Evolutionary conservation across 2,888 invertebrate genomes (phyloP), one percentile per base, ranked within the genome.

Genomic region (Epinotia bilunana): DNA sequence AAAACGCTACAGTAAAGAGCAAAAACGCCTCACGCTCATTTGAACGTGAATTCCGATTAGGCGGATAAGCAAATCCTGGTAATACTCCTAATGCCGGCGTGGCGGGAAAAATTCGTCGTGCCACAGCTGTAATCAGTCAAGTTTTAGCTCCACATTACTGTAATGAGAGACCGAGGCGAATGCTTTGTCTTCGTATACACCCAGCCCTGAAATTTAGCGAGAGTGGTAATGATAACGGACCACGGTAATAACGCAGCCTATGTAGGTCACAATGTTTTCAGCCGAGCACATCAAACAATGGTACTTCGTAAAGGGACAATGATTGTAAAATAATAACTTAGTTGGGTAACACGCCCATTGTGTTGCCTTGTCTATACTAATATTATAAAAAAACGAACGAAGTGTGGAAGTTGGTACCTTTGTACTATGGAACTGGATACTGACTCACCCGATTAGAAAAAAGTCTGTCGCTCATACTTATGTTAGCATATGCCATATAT

Each of bases 81-180:
- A 87, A 89, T 86, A 84, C 87, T 80, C 83, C 85, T 88, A 90
- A 91, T 88, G 88, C 85, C 85, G 83, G 80, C 81, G 79, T 80
- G 77, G 58, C 73, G 78, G 81, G 88, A 89, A 90, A 91, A 90
- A 91, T 88, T 88, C 87, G 85, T 83, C 87, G 86, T 83, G 83
- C 83, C 86, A 84, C 83, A 85, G 83, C 86, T 83, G 91, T 89
- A 88, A 91, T 91, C 90, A 88, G 90, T 91, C 91, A 91, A 90
- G 90, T 90, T 91, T 89, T 88, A 90, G 89, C 90, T 87, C 82
- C 86, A 83, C 87, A 91, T 91, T 91, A 91, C 88, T 65, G 88
- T 91, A 91, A 91, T 91, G 88, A 87, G 86, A 82, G 85, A 83
- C 83, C 83, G 82, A 75, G 77, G 76, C 82, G 83, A 82, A 82